These are phyloP conservation scores for Peromyscus polionotus DNA, from an alignment of 2,113 vertebrate genomes.

Conservation along the genomic window DNA sequence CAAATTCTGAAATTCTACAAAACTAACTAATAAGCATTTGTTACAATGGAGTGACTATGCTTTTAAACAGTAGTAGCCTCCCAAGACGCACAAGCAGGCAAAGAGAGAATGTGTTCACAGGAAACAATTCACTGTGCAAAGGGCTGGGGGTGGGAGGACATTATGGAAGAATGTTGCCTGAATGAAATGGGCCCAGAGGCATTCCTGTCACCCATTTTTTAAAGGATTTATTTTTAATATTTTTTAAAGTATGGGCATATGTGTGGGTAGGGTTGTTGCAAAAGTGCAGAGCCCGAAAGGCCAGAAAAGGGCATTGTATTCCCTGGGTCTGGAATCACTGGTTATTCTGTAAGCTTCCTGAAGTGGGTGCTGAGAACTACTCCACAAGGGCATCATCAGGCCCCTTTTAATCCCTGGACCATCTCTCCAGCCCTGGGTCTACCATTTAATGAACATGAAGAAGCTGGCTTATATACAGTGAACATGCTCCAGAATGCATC, in stretches of 20 bases:
- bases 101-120: not conserved
- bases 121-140: not conserved
- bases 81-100: not conserved
- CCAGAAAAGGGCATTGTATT: not conserved
- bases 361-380: not conserved
- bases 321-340: not conserved
- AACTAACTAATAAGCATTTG: conserved; percentile 11
- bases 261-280: not conserved
- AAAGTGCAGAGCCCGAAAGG: not conserved
- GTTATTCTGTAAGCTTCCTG: not conserved
- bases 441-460: not conserved
- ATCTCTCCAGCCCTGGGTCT: not conserved
- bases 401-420: not conserved
- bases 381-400: not conserved
- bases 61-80: not conserved
- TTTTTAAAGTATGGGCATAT: not conserved
- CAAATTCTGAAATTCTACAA: not conserved
- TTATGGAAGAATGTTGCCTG: not conserved
- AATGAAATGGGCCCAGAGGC: not conserved
- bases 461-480: not conserved
- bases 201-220: not conserved
- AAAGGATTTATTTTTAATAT: not conserved
- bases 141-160: not conserved
- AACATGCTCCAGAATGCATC: not conserved
- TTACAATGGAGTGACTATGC: not conserved